Conservation (phyloP, 2,888 invertebrate genomes). For the Erebia palarica region DNA sequence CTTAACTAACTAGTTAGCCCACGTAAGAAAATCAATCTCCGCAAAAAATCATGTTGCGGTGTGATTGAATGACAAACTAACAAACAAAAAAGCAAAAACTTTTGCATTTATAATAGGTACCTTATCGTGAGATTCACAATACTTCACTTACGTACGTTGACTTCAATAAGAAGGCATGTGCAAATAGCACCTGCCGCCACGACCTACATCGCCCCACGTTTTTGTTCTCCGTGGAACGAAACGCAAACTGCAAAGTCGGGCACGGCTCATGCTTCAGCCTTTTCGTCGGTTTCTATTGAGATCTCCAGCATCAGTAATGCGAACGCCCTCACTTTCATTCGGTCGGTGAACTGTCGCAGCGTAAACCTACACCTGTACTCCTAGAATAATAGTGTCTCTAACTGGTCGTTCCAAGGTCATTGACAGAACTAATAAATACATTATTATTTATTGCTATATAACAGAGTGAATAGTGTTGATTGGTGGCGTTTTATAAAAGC, state of each 20-base stretch:
- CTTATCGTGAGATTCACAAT: no score
- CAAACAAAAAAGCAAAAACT: no score
- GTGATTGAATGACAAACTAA: no score
- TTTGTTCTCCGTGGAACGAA: conserved; percentile 61
- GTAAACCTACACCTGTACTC: conserved; percentile 26
- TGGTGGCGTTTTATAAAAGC: conserved; percentile 1
- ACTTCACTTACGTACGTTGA: not conserved
- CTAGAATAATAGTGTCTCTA: conserved; percentile 13
- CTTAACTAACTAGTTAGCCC: no score
- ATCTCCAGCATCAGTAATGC: conserved; percentile 71
- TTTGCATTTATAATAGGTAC: no score
- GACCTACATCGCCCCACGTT: conserved; percentile 76
- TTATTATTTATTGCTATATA: not conserved
- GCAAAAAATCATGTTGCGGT: no score
- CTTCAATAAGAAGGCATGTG: conserved; percentile 37
- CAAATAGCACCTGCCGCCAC: conserved; percentile 67
- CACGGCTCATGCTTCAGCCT: conserved; percentile 54
- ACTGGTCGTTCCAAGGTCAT: conserved; percentile 20
- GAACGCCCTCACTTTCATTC: conserved; percentile 76
- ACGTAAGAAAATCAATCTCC: no score
- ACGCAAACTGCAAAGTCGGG: conserved; percentile 50
- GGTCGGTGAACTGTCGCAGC: conserved; percentile 27
- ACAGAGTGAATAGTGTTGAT: not conserved
- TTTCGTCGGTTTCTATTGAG: conserved; percentile 74
- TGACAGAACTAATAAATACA: conserved; percentile 24